A percentile compares a stretch with the other conserved stretches of the same genome.
phyloP scores from a whole-genome alignment of 2,888 invertebrate species.

The Drosophila cognata region DNA sequence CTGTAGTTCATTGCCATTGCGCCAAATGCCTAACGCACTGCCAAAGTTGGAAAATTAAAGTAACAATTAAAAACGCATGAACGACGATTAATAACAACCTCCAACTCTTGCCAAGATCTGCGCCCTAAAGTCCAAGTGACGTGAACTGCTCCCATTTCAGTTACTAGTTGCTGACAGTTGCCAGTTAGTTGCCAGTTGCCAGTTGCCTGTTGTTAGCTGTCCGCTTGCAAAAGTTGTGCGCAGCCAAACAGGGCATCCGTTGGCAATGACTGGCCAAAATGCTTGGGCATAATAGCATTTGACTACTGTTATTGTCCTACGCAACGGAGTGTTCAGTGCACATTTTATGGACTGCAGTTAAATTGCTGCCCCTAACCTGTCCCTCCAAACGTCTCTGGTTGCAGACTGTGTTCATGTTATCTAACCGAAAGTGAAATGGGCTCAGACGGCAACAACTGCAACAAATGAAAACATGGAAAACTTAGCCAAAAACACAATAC shows the following conservation, averaged over 20 bases:
- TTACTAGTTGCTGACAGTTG: neutral
- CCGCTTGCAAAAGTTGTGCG: slow-evolving; percentile 24
- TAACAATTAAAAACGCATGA: slow-evolving; percentile 24
- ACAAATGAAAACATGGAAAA: slow-evolving; percentile 55
- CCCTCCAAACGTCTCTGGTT: slow-evolving; percentile 14
- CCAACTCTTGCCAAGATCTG: slow-evolving; percentile 21
- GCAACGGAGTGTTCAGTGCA: slow-evolving; percentile 37
- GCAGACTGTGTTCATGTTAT: slow-evolving; percentile 51
- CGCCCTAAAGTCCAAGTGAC: slow-evolving; percentile 40
- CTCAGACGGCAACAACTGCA: slow-evolving; percentile 34
- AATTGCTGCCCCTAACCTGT: slow-evolving; percentile 18
- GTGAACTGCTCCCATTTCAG: slow-evolving; percentile 52
- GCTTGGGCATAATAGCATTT: slow-evolving; percentile 33
- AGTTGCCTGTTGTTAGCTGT: neutral
- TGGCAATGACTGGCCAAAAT: slow-evolving; percentile 51
- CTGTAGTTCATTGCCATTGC: slow-evolving; percentile 67
- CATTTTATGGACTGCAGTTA: slow-evolving; percentile 42
- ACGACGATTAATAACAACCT: slow-evolving; percentile 29
- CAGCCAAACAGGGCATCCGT: slow-evolving; percentile 31
- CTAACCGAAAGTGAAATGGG: slow-evolving; percentile 74
- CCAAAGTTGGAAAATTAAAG: slow-evolving; percentile 30
- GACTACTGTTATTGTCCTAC: slow-evolving; percentile 53
- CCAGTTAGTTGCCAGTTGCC: neutral
- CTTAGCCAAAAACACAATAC: slow-evolving; percentile 60
- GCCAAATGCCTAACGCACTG: slow-evolving; percentile 50